Evolutionary conservation across 2,888 invertebrate genomes (phyloP), one percentile per base, ranked within the genome.

Genomic region (Phaedon cochleariae): DNA sequence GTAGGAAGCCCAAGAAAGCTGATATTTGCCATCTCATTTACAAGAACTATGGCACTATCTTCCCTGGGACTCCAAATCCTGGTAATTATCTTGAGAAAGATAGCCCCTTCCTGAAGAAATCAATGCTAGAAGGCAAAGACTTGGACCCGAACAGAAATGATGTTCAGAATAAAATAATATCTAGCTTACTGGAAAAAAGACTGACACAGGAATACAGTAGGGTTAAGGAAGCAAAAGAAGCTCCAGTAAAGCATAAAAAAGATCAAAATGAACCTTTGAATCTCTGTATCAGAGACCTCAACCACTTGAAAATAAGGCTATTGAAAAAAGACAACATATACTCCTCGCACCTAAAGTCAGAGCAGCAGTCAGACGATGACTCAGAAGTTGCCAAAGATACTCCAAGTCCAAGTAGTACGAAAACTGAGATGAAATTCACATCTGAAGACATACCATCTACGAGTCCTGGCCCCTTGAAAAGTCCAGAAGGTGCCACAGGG

Each of bases 11-110:
- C 0, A 95, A 95, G 80, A 95, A 96, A 81, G 94, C 95, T 0
- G 95, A 95, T 78, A 96, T 96, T 72, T 95, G 95, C 72, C 95
- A 95, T 78, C 84, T 95, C 48, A 95, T 95, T 73, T 95, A 95
- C 78, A 95, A 95, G 80, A 95, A 95, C 81, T 95, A 95, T 79
- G 95, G 95, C 2, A 95, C 94, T 0, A 92, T 94, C 12, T 88
- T 93, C 55, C 93, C 93, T 0, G 92, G 92, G 0, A 91, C 91
- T 7, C 92, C 92, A 0, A 86, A 86, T 15, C 83, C 85, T 0
- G 86, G 85, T 31, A 86, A 86, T 49, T 85, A 85, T 59, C 72
- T 81, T 2, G 87, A 86, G 41, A 85, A 87, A 45, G 83, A 84
- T 41, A 68, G 58, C 21, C 54, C 63, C 52, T 62, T 63, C 57